Percentiles rank a stretch among this genome's conserved stretches.
These are phyloP conservation scores for Teinopalpus imperialis DNA, from an alignment of 2,888 invertebrate genomes.

Conservation along the genomic window DNA sequence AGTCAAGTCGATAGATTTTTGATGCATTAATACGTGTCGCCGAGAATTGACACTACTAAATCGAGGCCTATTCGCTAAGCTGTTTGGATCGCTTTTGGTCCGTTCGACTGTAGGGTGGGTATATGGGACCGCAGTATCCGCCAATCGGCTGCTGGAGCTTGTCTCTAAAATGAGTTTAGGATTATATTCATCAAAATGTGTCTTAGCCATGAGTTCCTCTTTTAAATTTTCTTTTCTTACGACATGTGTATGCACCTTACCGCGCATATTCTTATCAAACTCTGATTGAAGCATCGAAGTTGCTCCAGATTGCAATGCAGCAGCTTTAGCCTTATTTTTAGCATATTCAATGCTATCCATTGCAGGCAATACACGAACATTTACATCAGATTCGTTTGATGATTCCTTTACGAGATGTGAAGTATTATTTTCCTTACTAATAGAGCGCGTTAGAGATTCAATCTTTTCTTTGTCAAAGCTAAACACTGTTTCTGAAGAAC, in stretches of 20 bases:
- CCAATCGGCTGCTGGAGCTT: slow-evolving; percentile 75
- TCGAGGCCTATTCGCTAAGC: slow-evolving; percentile 86
- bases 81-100: slow-evolving; percentile 93
- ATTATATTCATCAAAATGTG: slow-evolving; percentile 87
- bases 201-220: slow-evolving; percentile 85
- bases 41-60: slow-evolving; percentile 87
- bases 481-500: slow-evolving; percentile 88
- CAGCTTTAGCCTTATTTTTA: slow-evolving; percentile 77
- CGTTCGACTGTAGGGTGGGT: slow-evolving; percentile 89
- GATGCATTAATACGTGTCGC: slow-evolving; percentile 91
- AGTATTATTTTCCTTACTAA: slow-evolving; percentile 60
- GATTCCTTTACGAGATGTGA: slow-evolving; percentile 73
- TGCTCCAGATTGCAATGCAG: slow-evolving; percentile 61
- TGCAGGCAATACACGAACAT: slow-evolving; percentile 71
- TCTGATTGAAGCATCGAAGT: slow-evolving; percentile 83
- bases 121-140: slow-evolving; percentile 79
- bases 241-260: slow-evolving; percentile 63
- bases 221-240: slow-evolving; percentile 81
- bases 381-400: slow-evolving; percentile 77
- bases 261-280: slow-evolving; percentile 81
- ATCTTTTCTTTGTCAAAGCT: slow-evolving; percentile 90
- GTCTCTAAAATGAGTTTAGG: slow-evolving; percentile 83
- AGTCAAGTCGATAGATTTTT: slow-evolving; percentile 92
- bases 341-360: slow-evolving; percentile 82
- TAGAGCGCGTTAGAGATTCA: slow-evolving; percentile 84